These are phyloP conservation scores for Bombyx mandarina DNA, from an alignment of 1,140 invertebrate species.

Conservation along the genomic window DNA sequence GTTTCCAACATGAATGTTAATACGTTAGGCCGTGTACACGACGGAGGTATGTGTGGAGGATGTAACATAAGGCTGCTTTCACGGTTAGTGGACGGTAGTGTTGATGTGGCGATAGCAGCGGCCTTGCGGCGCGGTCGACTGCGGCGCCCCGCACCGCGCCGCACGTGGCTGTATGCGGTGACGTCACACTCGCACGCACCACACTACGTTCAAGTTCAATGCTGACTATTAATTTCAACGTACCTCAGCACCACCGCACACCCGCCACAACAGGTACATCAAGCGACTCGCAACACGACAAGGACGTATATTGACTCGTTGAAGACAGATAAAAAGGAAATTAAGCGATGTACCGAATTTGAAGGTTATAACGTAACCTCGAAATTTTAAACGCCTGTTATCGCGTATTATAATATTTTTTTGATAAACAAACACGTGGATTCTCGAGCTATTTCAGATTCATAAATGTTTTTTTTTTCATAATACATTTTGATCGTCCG, in stretches of 20 bases:
- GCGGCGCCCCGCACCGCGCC: slow-evolving; percentile 13
- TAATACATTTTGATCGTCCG: neutral
- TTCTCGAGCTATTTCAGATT: neutral
- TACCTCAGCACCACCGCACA: slow-evolving; percentile 26
- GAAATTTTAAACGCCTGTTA: too few relatives aligned
- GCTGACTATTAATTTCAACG: slow-evolving; percentile 57
- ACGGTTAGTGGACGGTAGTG: slow-evolving; percentile 14
- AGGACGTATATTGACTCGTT: neutral
- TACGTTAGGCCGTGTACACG: too few relatives aligned
- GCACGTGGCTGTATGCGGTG: slow-evolving; percentile 38
- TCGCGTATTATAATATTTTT: too few relatives aligned
- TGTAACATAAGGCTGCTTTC: slow-evolving; percentile 3
- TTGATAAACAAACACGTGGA: too few relatives aligned
- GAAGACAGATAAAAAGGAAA: neutral
- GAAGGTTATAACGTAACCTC: neutral
- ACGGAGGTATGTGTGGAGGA: too few relatives aligned
- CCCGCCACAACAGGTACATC: neutral
- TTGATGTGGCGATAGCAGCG: slow-evolving; percentile 33
- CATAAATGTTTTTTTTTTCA: neutral
- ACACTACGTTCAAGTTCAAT: slow-evolving; percentile 65
- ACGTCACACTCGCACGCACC: slow-evolving; percentile 47
- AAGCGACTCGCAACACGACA: neutral
- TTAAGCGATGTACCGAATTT: neutral
- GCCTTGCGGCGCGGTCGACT: slow-evolving; percentile 31
- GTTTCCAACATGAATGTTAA: too few relatives aligned